These are phyloP conservation scores for Eupeodes latifasciatus DNA, from an alignment of 2,888 invertebrate genomes.

Conservation along the genomic window DNA sequence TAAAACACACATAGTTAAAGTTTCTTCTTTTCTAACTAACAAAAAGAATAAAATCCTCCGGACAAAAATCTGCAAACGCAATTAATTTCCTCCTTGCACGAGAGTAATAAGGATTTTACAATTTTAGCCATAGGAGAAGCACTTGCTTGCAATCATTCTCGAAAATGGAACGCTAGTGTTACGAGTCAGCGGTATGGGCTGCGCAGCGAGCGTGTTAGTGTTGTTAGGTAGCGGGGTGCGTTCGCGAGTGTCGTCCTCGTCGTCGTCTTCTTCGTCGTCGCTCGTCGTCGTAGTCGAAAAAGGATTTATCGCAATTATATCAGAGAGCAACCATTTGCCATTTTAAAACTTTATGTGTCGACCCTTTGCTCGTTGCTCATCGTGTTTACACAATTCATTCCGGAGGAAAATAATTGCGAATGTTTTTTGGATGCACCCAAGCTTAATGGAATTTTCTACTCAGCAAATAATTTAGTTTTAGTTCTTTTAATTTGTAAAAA, in stretches of 20 bases:
- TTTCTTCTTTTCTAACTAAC: neutral
- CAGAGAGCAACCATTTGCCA: slow-evolving; percentile 38
- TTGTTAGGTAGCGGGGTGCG: neutral
- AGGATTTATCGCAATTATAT: slow-evolving; percentile 59
- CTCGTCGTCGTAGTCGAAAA: slow-evolving; percentile 27
- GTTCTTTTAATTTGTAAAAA: slow-evolving; percentile 4
- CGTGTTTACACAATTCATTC: slow-evolving; percentile 65
- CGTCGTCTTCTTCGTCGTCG: too few species aligned
- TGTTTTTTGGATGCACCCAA: slow-evolving; percentile 51
- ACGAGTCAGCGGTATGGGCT: neutral
- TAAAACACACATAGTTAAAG: neutral
- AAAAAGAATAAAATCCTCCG: slow-evolving; percentile 27
- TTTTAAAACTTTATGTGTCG: slow-evolving; percentile 54
- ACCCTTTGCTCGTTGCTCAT: slow-evolving; percentile 7
- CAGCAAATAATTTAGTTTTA: slow-evolving; percentile 61
- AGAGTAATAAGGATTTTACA: slow-evolving; percentile 10
- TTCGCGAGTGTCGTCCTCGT: neutral
- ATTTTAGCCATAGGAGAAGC: slow-evolving; percentile 3
- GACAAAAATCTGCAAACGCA: slow-evolving; percentile 42
- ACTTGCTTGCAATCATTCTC: neutral
- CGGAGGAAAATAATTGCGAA: slow-evolving; percentile 48
- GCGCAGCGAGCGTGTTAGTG: neutral
- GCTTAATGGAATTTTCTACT: slow-evolving; percentile 69
- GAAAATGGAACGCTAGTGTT: neutral
- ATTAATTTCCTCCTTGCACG: slow-evolving; percentile 32